Evolutionary conservation across 2,888 invertebrate species (phyloP).

Genomic region (Ophonus ardosiacus): DNA sequence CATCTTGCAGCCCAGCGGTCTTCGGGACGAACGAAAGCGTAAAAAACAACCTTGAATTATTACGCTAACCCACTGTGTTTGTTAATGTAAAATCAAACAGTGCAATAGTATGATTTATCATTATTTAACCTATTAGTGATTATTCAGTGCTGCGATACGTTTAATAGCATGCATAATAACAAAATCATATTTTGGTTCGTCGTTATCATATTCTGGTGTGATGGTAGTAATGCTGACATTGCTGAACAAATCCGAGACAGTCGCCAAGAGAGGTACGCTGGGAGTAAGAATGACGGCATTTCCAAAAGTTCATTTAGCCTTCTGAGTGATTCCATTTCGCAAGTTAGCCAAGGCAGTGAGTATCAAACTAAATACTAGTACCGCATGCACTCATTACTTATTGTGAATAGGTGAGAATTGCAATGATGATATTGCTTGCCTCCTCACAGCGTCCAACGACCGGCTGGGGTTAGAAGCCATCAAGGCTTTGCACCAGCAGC

Average conservation of each 20-base stretch:
- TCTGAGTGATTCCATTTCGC: conserved; percentile 61
- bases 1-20: conserved; percentile 47
- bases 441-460: conserved; percentile 85
- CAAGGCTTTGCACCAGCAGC: conserved; percentile 91
- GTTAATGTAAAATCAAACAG: conserved; percentile 60
- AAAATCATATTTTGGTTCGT: conserved; percentile 73
- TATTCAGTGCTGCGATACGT: conserved; percentile 32
- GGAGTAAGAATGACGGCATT: conserved; percentile 41
- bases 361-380: conserved; percentile 26
- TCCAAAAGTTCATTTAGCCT: conserved; percentile 59
- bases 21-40: conserved; percentile 36
- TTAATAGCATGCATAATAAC: conserved; percentile 67
- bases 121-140: conserved; percentile 45
- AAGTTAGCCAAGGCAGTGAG: conserved; percentile 62
- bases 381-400: conserved; percentile 2
- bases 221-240: conserved; percentile 65
- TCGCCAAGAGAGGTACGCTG: conserved; percentile 56
- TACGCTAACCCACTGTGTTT: conserved; percentile 46
- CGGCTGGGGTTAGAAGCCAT: conserved; percentile 95
- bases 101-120: conserved; percentile 59
- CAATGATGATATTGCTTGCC: conserved; percentile 87
- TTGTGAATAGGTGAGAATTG: conserved; percentile 64
- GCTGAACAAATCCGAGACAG: conserved; percentile 58
- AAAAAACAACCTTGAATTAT: conserved; percentile 61
- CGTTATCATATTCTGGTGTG: conserved; percentile 71